Conservation (phyloP, 2,113 vertebrate species). For the Tetraodon nigroviridis region DNA sequence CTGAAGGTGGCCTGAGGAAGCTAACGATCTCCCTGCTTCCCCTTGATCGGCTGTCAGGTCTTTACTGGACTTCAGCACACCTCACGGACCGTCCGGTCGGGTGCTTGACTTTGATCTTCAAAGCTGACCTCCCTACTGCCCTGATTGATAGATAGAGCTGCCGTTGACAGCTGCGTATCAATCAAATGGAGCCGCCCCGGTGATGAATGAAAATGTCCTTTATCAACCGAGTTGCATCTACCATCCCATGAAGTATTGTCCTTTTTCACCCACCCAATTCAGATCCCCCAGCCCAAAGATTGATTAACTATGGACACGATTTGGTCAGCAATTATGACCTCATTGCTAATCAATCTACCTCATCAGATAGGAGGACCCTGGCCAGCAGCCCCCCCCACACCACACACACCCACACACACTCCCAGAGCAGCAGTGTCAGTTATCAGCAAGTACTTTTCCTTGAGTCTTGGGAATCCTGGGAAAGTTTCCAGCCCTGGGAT, state of each 20-base stretch:
- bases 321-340: conserved; percentile 75
- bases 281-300: conserved; percentile 70
- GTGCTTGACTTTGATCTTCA: conserved; percentile 73
- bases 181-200: conserved; percentile 62
- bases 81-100: conserved; percentile 26
- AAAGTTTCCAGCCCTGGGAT: conserved; percentile 32
- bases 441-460: conserved; percentile 32
- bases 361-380: conserved; percentile 29
- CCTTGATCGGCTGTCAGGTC: conserved; percentile 47
- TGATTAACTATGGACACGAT: conserved; percentile 69
- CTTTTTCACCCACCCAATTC: conserved; percentile 63
- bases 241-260: conserved; percentile 72
- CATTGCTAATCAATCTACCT: conserved; percentile 69
- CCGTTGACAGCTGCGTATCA: conserved; percentile 67
- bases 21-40: conserved; percentile 49
- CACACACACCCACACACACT: conserved; percentile 5
- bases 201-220: conserved; percentile 76
- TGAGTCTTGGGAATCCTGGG: conserved; percentile 46
- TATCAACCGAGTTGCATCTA: conserved; percentile 74
- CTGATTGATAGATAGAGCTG: conserved; percentile 67
- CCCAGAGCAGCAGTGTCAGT: conserved; percentile 10
- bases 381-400: conserved; percentile 34
- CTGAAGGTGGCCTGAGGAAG: conserved; percentile 55
- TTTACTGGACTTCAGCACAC: conserved; percentile 35
- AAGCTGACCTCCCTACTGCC: conserved; percentile 66